Percentiles rank a stretch among this genome's conserved stretches.
Conservation (phyloP, 2,888 invertebrate genomes). For the Xanthia icteritia region DNA sequence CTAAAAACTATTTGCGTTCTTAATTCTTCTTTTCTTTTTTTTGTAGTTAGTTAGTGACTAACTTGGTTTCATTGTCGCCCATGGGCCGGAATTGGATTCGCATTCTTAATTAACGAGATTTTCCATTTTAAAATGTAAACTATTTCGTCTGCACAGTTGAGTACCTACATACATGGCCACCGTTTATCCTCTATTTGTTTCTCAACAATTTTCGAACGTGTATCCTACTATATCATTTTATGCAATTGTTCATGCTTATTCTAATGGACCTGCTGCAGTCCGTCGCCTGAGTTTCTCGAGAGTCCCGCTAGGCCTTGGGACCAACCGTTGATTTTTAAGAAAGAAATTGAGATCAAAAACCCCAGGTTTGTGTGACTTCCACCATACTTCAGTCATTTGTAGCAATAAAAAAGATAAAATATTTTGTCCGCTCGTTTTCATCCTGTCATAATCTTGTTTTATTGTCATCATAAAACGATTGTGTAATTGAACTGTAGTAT, state of each 20-base stretch:
- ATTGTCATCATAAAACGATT: slow-evolving; percentile 17
- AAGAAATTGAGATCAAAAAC: slow-evolving; percentile 77
- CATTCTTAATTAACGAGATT: slow-evolving; percentile 8
- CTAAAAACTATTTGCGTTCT: background rate
- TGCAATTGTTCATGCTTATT: slow-evolving; percentile 64
- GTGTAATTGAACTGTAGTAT: slow-evolving; percentile 15
- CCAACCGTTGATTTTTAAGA: slow-evolving; percentile 85
- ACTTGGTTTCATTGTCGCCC: too few relatives aligned
- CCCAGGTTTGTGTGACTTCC: slow-evolving; percentile 71
- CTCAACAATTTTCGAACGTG: background rate
- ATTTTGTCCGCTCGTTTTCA: background rate
- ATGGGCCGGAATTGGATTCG: too few relatives aligned
- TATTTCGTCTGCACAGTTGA: background rate
- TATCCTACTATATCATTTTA: slow-evolving; percentile 2
- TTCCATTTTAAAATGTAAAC: background rate
- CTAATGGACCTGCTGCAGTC: slow-evolving; percentile 76
- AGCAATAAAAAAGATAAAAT: background rate
- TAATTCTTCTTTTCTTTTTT: too few relatives aligned
- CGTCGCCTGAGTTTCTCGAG: slow-evolving; percentile 90
- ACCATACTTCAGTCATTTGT: background rate
- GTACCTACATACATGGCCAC: background rate
- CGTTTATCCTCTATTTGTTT: background rate
- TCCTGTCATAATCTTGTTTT: slow-evolving; percentile 3
- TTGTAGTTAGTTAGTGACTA: too few relatives aligned
- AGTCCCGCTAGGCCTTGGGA: slow-evolving; percentile 91